Conservation (phyloP, 1,140 invertebrate genomes). For the Aphis gossypii region DNA sequence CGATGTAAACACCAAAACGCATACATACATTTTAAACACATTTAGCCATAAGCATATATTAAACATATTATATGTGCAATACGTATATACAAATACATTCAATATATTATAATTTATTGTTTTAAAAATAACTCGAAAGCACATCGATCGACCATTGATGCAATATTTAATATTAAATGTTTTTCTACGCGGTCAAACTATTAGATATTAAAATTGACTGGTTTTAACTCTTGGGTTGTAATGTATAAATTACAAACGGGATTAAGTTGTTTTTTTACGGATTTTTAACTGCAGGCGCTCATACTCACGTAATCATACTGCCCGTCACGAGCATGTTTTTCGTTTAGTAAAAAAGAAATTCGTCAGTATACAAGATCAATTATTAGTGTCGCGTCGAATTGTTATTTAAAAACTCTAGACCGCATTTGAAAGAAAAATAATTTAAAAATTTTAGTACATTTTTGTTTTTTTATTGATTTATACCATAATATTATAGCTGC, state of each 20-base stretch:
- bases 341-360: neutral
- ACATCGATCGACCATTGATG: neutral
- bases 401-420: neutral
- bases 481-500: neutral
- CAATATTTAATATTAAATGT: neutral
- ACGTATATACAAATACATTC: neutral
- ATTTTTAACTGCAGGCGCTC: neutral
- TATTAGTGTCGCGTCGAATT: neutral
- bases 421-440: neutral
- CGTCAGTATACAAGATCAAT: neutral
- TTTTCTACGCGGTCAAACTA: neutral
- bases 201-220: neutral
- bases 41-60: neutral
- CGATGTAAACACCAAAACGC: neutral
- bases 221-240: neutral
- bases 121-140: neutral
- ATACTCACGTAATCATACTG: neutral
- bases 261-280: neutral
- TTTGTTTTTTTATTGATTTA: no score
- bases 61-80: neutral
- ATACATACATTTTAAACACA: neutral
- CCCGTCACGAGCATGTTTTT: neutral
- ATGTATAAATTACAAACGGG: neutral
- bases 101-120: neutral
- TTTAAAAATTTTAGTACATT: neutral